Conservation (phyloP, 2,113 vertebrate species). For the Aptenodytes forsteri region DNA sequence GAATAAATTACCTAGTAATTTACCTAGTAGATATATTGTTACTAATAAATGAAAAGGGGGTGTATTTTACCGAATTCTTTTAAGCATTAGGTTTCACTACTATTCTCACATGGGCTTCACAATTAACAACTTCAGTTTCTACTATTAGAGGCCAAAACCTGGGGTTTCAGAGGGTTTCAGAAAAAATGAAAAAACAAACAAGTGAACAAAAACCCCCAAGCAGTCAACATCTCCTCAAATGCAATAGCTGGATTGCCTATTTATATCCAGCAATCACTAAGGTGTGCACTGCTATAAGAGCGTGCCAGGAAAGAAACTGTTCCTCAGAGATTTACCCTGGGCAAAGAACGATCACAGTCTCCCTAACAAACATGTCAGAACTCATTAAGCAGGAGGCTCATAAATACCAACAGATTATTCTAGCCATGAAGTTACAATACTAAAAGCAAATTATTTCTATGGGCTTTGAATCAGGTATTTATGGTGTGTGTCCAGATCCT, state of each 20-base stretch:
- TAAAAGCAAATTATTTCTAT: slow-evolving; percentile 14
- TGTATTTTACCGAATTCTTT: background rate
- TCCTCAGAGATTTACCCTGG: background rate
- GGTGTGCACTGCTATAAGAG: background rate
- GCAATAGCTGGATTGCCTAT: background rate
- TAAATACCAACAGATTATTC: slow-evolving; percentile 29
- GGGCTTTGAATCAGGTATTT: slow-evolving; percentile 23
- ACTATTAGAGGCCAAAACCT: background rate
- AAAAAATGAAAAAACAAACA: background rate
- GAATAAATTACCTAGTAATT: background rate
- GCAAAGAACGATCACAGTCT: background rate
- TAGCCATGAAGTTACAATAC: background rate
- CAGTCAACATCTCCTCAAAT: background rate
- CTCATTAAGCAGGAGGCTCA: slow-evolving; percentile 13
- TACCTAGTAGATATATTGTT: background rate
- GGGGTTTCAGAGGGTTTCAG: background rate
- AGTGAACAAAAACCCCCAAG: background rate
- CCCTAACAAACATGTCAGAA: background rate
- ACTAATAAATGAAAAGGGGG: background rate
- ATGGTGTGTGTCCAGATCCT: slow-evolving; percentile 30
- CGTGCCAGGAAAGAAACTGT: background rate
- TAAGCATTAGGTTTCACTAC: background rate
- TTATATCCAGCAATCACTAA: background rate
- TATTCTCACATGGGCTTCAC: background rate
- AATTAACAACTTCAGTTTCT: background rate